Base-by-base conservation (phyloP, 2,113 vertebrate genomes). In the Lanius ludovicianus region DNA sequence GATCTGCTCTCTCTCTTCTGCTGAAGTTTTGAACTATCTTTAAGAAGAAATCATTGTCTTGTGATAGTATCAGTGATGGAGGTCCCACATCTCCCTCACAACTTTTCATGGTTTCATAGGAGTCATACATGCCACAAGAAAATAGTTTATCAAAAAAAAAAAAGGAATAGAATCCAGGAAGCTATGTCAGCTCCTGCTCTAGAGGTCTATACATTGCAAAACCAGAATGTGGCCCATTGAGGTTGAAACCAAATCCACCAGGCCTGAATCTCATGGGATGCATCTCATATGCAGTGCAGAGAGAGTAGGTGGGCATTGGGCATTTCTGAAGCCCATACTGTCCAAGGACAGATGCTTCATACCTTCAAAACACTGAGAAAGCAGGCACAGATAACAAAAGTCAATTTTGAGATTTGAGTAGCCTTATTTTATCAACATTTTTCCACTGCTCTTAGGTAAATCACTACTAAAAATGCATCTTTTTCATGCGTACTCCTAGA, bases 211-310 rank as follows among this genome's bases (percentile, higher is more conserved):
- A 41, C 11, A 28, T 8, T 41, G n/a, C 22, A 65, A 49, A 87
- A 77, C 20, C 4, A 5, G 23, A 71, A 55, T 11, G 11, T 6
- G 19, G 18, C 25, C 15, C n/a, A 42, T 1, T 1, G 1, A 75
- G 16, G 12, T 1, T 56, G 50, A 73, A 75, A 62, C 74, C 46
- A 23, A 63, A 55, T 55, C 73, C 6, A 30, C 8, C 21, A 42
- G 10, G 39, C 20, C 41, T 60, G 16, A 35, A 28, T 19, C 63
- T 50, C 52, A 57, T 8, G 10, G 2, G 12, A 41, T n/a, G 11
- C 42, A 9, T 14, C 8, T 57, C 27, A 52, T 33, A 19, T 0
- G 2, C 14, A 31, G 39, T 0, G 11, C 31, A 41, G 20, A 42
- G 35, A 62, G 12, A 5, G 16, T 5, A 44, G 17, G 16, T 18